These are phyloP conservation scores for Onychomys torridus DNA, from an alignment of 2,797 vertebrate genomes.

Conservation along the genomic window DNA sequence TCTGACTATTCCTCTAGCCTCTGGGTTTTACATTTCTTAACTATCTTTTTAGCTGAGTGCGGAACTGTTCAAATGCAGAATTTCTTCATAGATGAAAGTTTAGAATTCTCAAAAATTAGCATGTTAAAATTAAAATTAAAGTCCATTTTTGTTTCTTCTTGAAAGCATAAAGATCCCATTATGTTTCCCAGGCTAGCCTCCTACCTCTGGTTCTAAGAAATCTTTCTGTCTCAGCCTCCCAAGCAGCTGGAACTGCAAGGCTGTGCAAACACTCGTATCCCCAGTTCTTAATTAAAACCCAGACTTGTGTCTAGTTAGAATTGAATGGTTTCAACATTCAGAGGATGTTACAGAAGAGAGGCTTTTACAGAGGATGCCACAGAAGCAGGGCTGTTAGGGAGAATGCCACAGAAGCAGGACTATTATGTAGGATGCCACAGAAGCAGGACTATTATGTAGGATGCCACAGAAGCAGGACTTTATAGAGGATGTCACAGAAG, in stretches of 20 bases:
- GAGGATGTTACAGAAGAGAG: not conserved
- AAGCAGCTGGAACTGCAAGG: not conserved
- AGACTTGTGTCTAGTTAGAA: not conserved
- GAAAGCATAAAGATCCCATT: not conserved
- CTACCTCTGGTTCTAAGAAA: not conserved
- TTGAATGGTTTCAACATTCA: not conserved
- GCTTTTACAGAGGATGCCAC: no score
- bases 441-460: no score
- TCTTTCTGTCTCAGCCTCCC: not conserved
- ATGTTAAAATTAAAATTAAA: conserved; percentile 16
- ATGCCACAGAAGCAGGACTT: not conserved
- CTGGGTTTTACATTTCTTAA: not conserved
- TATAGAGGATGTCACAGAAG: not conserved
- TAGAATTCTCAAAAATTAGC: not conserved
- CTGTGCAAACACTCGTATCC: not conserved
- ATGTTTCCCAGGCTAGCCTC: not conserved
- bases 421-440: not conserved
- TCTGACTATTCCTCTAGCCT: not conserved
- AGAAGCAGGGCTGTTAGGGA: no score
- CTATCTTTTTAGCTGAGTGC: not conserved
- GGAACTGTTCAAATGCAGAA: not conserved
- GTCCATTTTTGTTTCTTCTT: not conserved
- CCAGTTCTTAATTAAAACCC: not conserved
- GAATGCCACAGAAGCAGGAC: not conserved
- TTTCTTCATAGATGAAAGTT: not conserved